Conservation (phyloP, 2,797 vertebrate species). For the Dendrocincla tyrannina region DNA sequence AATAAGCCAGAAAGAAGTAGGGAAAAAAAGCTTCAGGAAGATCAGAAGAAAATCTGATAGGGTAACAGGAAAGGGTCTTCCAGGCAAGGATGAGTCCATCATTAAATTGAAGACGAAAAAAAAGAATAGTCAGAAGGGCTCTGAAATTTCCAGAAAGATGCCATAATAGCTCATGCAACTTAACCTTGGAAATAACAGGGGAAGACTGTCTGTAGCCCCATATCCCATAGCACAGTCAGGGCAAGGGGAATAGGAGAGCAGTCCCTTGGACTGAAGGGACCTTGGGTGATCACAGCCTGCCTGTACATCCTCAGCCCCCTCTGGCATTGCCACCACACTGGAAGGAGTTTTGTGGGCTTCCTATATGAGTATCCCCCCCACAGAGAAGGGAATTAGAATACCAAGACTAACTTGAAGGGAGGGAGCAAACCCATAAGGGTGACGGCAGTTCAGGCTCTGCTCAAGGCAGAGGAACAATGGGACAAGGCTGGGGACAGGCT, state of each 20-base stretch:
- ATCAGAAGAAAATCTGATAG: neutral
- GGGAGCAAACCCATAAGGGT: rapidly evolving
- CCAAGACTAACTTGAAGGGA: neutral
- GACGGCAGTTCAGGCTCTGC: neutral
- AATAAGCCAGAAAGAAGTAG: neutral
- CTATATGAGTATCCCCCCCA: rapidly evolving
- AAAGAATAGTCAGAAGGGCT: neutral
- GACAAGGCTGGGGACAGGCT: neutral
- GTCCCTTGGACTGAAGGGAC: neutral
- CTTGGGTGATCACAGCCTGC: neutral
- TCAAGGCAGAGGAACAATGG: rapidly evolving
- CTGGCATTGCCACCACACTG: neutral
- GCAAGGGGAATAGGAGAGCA: neutral
- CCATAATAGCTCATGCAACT: neutral
- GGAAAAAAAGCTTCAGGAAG: neutral
- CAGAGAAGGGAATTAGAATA: neutral
- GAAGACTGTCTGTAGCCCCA: neutral
- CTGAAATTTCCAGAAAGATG: neutral
- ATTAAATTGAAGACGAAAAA: neutral
- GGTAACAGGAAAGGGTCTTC: neutral
- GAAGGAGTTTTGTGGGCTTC: rapidly evolving
- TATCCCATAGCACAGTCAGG: neutral
- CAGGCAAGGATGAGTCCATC: neutral
- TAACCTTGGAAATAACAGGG: neutral
- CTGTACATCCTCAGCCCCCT: neutral